These are phyloP conservation scores for Zeugodacus cucurbitae DNA, from an alignment of 1,140 invertebrate species.

Conservation along the genomic window DNA sequence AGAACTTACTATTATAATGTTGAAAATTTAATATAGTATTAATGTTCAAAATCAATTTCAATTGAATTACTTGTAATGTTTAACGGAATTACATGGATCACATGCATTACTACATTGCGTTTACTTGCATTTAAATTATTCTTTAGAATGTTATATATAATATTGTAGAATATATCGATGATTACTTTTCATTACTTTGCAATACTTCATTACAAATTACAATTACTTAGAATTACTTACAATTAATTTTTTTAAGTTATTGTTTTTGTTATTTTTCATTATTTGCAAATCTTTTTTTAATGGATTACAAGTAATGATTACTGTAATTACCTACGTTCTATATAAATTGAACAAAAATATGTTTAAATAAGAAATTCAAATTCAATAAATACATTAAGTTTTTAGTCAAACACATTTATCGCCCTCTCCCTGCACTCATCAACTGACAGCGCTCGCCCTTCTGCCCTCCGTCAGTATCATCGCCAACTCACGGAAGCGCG, in stretches of 20 bases:
- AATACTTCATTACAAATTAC: background rate
- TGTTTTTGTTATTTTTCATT: too few species aligned
- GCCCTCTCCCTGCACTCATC: background rate
- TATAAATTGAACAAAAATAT: too few species aligned
- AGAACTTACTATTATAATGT: background rate
- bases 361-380: too few species aligned
- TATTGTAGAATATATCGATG: too few species aligned
- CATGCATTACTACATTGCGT: too few species aligned
- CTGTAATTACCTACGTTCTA: background rate
- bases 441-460: background rate
- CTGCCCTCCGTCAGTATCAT: background rate
- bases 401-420: background rate
- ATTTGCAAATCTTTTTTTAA: too few species aligned
- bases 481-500: conserved; percentile 52
- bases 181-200: background rate
- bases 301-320: background rate
- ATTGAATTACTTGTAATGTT: background rate
- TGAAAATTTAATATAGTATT: background rate
- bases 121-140: too few species aligned
- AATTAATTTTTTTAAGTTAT: too few species aligned
- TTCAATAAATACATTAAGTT: too few species aligned
- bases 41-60: too few species aligned
- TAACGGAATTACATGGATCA: background rate
- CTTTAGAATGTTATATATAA: too few species aligned
- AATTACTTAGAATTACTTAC: background rate